Conservation (phyloP, 2,888 invertebrate species). For the Acanthoscelides obtectus region DNA sequence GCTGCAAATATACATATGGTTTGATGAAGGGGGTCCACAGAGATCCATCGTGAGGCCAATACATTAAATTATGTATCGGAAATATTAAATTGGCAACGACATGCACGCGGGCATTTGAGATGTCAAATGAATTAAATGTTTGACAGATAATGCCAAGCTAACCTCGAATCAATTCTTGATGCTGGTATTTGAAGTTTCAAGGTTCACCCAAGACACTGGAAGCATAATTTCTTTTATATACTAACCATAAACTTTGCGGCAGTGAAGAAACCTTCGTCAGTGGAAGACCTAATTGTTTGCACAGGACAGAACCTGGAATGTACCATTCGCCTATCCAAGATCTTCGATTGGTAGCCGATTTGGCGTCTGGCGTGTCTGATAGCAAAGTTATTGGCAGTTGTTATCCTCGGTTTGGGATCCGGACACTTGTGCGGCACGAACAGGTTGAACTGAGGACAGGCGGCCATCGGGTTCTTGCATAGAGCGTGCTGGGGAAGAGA, state of each 20-base stretch:
- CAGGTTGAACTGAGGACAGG: constrained; percentile 94
- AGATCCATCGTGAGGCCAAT: no score
- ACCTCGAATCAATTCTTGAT: no score
- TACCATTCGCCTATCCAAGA: constrained; percentile 75
- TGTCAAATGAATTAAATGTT: no score
- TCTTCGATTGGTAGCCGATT: constrained; percentile 54
- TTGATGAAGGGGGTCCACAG: no score
- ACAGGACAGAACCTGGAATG: constrained; percentile 78
- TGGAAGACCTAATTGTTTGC: constrained; percentile 64
- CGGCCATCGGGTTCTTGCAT: constrained; percentile 96
- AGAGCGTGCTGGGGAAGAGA: constrained; percentile 69
- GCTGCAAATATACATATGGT: constrained; percentile 32
- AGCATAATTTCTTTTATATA: no score
- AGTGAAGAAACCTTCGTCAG: constrained; percentile 71
- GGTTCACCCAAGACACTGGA: no score
- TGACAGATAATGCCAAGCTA: no score
- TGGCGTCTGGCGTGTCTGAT: constrained; percentile 56
- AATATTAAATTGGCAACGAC: no score
- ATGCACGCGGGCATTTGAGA: no score
- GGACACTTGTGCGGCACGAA: constrained; percentile 97
- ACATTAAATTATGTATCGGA: no score
- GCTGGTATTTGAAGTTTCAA: no score
- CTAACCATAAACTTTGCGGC: constrained; percentile 48
- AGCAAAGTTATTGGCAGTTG: constrained; percentile 67
- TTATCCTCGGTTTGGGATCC: constrained; percentile 67